A percentile compares a stretch with the other conserved stretches of the same genome.
phyloP scores from a whole-genome alignment of 2,797 vertebrate genomes.

The Phataginus tetradactyla region DNA sequence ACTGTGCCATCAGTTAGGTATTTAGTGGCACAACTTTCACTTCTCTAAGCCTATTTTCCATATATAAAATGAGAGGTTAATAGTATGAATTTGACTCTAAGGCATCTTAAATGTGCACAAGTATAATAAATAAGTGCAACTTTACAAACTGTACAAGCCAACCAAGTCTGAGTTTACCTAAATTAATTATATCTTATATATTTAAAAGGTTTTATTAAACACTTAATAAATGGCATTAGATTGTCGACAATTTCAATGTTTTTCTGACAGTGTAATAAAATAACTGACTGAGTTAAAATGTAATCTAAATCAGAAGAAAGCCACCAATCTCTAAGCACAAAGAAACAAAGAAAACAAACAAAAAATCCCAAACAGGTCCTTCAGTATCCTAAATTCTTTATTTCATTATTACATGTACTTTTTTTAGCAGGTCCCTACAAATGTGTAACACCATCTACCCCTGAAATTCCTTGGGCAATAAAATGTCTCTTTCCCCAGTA shows the following conservation, averaged over 20 bases:
- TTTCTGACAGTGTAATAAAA: not conserved
- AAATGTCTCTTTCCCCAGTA: slow-evolving; percentile 49
- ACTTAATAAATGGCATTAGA: not conserved
- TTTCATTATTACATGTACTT: not conserved
- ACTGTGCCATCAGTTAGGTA: not conserved
- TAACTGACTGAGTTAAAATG: not conserved
- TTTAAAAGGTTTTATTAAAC: not conserved
- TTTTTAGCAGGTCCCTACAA: not conserved
- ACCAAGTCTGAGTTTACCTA: not conserved
- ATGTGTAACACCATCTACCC: not conserved
- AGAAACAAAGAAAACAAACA: not conserved
- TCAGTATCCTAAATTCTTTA: not conserved
- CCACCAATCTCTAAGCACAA: not conserved
- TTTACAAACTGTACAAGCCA: not conserved
- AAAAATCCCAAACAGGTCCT: not conserved
- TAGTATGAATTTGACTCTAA: not conserved
- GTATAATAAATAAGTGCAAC: not conserved
- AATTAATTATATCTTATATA: not conserved
- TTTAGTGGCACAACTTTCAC: not conserved
- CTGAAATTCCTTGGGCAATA: slow-evolving; percentile 48
- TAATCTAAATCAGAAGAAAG: not conserved
- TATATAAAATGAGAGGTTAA: not conserved
- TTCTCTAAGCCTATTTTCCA: not conserved
- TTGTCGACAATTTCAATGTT: not conserved
- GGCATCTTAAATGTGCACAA: not conserved